These are phyloP conservation scores for Xestobium rufovillosum DNA, from an alignment of 2,888 invertebrate species.

Conservation along the genomic window DNA sequence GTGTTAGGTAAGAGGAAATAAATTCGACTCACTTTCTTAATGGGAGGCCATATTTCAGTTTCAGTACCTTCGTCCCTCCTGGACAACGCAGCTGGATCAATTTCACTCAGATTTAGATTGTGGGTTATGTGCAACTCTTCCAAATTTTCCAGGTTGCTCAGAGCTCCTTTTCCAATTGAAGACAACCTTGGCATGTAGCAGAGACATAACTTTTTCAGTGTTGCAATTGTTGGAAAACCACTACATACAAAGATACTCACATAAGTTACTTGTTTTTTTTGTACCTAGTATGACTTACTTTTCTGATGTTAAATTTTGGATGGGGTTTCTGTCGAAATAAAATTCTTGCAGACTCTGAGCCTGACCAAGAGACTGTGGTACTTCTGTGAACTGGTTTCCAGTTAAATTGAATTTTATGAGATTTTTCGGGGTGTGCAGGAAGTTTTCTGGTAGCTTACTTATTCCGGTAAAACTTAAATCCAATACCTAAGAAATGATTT, in stretches of 20 bases:
- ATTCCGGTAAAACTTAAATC: conserved; percentile 63
- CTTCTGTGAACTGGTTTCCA: conserved; percentile 46
- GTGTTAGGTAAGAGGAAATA: no score
- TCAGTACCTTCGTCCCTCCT: conserved; percentile 43
- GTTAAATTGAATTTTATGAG: conserved; percentile 60
- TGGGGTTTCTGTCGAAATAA: conserved; percentile 63
- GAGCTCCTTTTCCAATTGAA: conserved; percentile 48
- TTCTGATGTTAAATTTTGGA: conserved; percentile 47
- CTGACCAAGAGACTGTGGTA: conserved; percentile 56
- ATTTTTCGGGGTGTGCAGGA: conserved; percentile 60
- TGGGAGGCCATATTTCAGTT: conserved; percentile 54
- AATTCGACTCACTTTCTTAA: conserved; percentile 49
- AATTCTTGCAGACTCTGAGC: conserved; percentile 54
- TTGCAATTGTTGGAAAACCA: conserved; percentile 56
- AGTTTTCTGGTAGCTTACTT: conserved; percentile 52
- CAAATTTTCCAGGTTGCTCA: conserved; percentile 51
- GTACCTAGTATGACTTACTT: conserved; percentile 27
- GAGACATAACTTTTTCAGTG: conserved; percentile 59
- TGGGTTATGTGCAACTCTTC: conserved; percentile 54
- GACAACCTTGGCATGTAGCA: conserved; percentile 57
- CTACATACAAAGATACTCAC: conserved; percentile 39
- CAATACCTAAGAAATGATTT: conserved; percentile 47
- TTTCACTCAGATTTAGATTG: conserved; percentile 52
- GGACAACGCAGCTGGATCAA: conserved; percentile 56
- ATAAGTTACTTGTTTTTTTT: conserved; percentile 15